Evolutionary conservation across 2,888 invertebrate genomes (phyloP), one percentile per base, ranked within the genome.

Genomic region (Lutraria lutraria): DNA sequence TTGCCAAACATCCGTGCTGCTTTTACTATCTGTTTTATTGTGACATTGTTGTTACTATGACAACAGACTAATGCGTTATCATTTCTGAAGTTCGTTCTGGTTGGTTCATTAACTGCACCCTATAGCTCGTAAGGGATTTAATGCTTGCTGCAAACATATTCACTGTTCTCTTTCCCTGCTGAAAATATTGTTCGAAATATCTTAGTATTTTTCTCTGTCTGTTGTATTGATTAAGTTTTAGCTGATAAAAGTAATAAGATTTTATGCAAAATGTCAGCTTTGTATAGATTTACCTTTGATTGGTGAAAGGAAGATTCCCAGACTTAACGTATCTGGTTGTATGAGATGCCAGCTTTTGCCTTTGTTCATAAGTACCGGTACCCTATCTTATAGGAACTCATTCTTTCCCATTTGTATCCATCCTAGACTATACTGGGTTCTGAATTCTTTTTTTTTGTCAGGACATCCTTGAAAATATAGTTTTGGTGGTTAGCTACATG

Each of bases 231-330:
- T 34, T 15, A 34, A 16, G 76, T 25, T 76, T 16, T 31, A 3
- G 2, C 76, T 76, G 76, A 76, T 76, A 76, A 76, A 76, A 76
- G 76, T 76, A 76, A 34, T 76, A 34, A 76, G 76, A 76, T 76
- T 76, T 76, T 76, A 76, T 76, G 76, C 76, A 76, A 76, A 76
- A 76, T 76, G 76, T 76, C 76, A 76, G 76, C 76, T 76, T 76
- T 34, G 76, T 6, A 16, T 0, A 76, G 76, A 76, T 76, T 76
- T 76, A 31, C 76, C 76, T 76, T 31, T 31, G 76, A 76, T 76
- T 76, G 76, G 15, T 76, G 29, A 34, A 15, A 16, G 34, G 76
- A 76, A 34, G 76, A 31, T 76, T 34, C 31, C 76, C 76, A 76
- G 76, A 31, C 76, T 3, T 72, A 2, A 31, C 25, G 63, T 68